Evolutionary conservation across 2,797 vertebrate species (phyloP).

Genomic region (Chromis chromis): DNA sequence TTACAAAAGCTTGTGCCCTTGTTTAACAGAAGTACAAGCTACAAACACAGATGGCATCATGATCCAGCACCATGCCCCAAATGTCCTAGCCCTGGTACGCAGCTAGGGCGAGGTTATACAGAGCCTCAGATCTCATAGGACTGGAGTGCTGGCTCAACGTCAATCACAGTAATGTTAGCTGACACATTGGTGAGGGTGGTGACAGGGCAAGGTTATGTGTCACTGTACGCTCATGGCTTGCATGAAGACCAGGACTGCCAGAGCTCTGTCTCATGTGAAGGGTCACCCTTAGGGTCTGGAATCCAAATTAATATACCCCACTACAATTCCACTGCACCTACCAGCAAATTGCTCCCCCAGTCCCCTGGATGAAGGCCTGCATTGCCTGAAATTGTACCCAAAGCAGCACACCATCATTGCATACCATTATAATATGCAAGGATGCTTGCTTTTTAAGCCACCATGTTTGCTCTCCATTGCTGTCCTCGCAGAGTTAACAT

Average conservation of each 20-base stretch:
- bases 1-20: constrained; percentile 69
- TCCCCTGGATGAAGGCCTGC: constrained; percentile 45
- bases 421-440: constrained; percentile 20
- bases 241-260: constrained; percentile 77
- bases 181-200: constrained; percentile 86
- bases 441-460: constrained; percentile 17
- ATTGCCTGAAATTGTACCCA: constrained; percentile 48
- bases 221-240: constrained; percentile 80
- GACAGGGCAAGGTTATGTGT: constrained; percentile 88
- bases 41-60: constrained; percentile 73
- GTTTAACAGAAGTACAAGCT: constrained; percentile 56
- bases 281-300: constrained; percentile 73
- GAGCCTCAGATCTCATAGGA: constrained; percentile 80
- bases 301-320: constrained; percentile 73
- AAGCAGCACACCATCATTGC: constrained; percentile 39
- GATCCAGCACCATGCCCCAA: constrained; percentile 71
- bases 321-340: constrained; percentile 53
- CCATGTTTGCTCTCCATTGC: constrained; percentile 11
- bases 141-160: constrained; percentile 80
- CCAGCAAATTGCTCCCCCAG: constrained; percentile 60
- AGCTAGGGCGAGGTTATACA: constrained; percentile 84
- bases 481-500: not conserved
- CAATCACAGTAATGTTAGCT: constrained; percentile 84
- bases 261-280: constrained; percentile 73
- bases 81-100: constrained; percentile 78